Conservation (phyloP, 2,888 invertebrate species). For the Sturmia bella region DNA sequence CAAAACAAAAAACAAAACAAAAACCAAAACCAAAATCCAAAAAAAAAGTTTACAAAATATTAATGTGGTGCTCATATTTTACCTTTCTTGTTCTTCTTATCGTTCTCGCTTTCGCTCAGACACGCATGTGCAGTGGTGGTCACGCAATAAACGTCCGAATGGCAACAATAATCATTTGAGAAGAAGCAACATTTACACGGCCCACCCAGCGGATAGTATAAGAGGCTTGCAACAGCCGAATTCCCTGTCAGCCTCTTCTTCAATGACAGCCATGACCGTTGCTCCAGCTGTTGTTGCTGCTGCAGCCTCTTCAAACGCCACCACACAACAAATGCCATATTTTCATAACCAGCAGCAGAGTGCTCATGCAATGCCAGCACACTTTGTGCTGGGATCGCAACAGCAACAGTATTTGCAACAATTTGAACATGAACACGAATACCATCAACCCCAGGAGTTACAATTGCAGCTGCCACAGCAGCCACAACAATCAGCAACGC, state of each 20-base stretch:
- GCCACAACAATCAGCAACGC: slow-evolving; percentile 52
- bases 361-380: slow-evolving; percentile 22
- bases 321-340: slow-evolving; percentile 64
- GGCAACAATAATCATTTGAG: slow-evolving; percentile 81
- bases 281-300: slow-evolving; percentile 69
- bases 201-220: slow-evolving; percentile 81
- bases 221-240: slow-evolving; percentile 77
- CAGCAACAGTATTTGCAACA: slow-evolving; percentile 71
- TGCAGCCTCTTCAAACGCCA: slow-evolving; percentile 58
- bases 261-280: slow-evolving; percentile 71
- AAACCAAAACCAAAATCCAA: slow-evolving; percentile 45
- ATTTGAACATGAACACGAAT: slow-evolving; percentile 79
- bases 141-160: slow-evolving; percentile 80
- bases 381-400: slow-evolving; percentile 71
- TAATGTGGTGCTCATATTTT: slow-evolving; percentile 52
- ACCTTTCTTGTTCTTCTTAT: slow-evolving; percentile 55
- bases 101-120: slow-evolving; percentile 73
- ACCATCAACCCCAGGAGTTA: slow-evolving; percentile 80
- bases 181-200: slow-evolving; percentile 81
- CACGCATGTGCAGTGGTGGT: slow-evolving; percentile 82
- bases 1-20: slow-evolving; percentile 48
- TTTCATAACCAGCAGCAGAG: slow-evolving; percentile 70
- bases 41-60: slow-evolving; percentile 34
- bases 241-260: slow-evolving; percentile 73
- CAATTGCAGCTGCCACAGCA: slow-evolving; percentile 74